Evolutionary conservation across 30 jellyfish, hydroid and myxozoan genomes (phyloP).

Genomic region (Hydra vulgaris): DNA sequence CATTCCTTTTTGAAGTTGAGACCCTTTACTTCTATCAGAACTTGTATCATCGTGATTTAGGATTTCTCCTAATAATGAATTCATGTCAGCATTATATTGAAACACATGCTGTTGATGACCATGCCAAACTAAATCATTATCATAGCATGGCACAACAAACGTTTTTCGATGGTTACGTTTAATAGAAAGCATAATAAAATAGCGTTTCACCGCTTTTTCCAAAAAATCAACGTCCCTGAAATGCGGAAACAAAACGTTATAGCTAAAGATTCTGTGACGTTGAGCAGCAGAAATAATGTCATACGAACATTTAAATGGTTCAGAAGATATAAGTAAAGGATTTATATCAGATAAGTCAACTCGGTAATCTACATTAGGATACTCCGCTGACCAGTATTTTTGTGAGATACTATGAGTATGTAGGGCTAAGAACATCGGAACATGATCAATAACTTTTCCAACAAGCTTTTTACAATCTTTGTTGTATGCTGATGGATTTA

Average conservation of each 20-base stretch:
- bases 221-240: constrained; percentile 44
- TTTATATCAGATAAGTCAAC: constrained; percentile 37
- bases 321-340: constrained; percentile 24
- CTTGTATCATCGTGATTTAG: constrained; percentile 48
- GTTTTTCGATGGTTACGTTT: constrained; percentile 42
- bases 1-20: no score
- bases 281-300: constrained; percentile 43
- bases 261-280: constrained; percentile 48
- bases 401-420: constrained; percentile 2
- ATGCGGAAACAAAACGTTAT: constrained; percentile 69
- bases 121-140: constrained; percentile 74
- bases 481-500: constrained; percentile 17
- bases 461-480: constrained; percentile 29
- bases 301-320: constrained; percentile 23
- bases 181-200: constrained; percentile 44
- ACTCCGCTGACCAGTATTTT: constrained; percentile 47
- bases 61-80: constrained; percentile 26
- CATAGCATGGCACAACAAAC: constrained; percentile 64
- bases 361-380: constrained; percentile 47
- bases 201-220: constrained; percentile 54
- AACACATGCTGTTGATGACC: constrained; percentile 55
- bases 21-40: no score
- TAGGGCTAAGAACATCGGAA: constrained; percentile 6
- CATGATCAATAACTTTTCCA: constrained; percentile 28
- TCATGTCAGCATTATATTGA: constrained; percentile 30